A percentile compares a stretch with the other conserved stretches of the same genome.
phyloP scores from a whole-genome alignment of 2,797 vertebrate species.

The Syngnathus rostellatus region DNA sequence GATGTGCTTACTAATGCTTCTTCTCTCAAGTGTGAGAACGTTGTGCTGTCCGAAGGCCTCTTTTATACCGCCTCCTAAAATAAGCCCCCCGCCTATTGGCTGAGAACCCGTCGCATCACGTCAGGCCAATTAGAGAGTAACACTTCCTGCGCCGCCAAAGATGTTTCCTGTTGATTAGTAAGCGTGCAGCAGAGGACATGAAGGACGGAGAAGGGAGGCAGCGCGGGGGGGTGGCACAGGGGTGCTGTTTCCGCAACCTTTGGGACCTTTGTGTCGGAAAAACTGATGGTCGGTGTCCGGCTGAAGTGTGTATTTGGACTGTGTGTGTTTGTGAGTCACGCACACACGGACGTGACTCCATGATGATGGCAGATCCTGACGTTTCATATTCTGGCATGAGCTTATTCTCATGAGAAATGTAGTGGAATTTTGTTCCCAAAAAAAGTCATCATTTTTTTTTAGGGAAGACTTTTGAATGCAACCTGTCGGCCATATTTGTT shows the following conservation, averaged over 20 bases:
- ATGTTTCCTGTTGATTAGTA: slow-evolving; percentile 97
- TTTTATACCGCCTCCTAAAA: slow-evolving; percentile 94
- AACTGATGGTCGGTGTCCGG: slow-evolving; percentile 53
- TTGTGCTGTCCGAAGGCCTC: slow-evolving; percentile 42
- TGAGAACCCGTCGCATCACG: slow-evolving; percentile 71
- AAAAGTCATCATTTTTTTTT: background rate
- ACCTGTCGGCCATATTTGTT: background rate
- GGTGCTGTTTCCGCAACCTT: slow-evolving; percentile 69
- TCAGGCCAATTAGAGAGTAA: slow-evolving; percentile 79
- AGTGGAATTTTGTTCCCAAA: background rate
- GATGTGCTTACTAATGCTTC: slow-evolving; percentile 64
- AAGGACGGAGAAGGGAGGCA: slow-evolving; percentile 17
- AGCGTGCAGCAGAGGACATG: slow-evolving; percentile 33
- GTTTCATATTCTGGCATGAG: slow-evolving; percentile 23
- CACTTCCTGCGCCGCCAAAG: slow-evolving; percentile 86
- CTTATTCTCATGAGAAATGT: background rate
- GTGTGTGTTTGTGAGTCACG: slow-evolving; percentile 26
- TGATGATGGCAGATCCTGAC: background rate
- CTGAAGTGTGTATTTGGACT: slow-evolving; percentile 53
- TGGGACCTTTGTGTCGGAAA: slow-evolving; percentile 59
- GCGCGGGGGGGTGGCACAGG: slow-evolving; percentile 36
- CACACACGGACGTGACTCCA: background rate
- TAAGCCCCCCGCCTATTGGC: slow-evolving; percentile 81
- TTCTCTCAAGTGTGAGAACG: slow-evolving; percentile 47
- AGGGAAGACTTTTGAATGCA: background rate